Conservation (phyloP, 2,113 vertebrate species). For the Notothenia rossii region DNA sequence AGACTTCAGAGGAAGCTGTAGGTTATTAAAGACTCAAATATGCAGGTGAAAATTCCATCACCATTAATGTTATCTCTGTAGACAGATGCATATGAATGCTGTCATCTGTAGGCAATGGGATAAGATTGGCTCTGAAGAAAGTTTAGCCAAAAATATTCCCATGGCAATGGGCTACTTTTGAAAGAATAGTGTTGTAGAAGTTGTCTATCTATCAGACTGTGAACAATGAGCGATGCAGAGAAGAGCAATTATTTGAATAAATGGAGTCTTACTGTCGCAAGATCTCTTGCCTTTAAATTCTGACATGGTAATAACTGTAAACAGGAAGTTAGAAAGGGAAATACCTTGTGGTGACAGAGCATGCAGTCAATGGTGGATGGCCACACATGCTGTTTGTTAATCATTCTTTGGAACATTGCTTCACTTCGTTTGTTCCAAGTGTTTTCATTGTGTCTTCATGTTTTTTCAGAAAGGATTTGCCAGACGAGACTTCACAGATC, state of each 20-base stretch:
- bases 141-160: too few species aligned
- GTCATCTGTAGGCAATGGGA: too few species aligned
- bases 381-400: not conserved
- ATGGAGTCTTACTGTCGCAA: too few species aligned
- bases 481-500: constrained; percentile 78
- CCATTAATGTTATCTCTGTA: not conserved
- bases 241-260: too few species aligned
- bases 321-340: not conserved
- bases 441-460: constrained; percentile 13
- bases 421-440: not conserved
- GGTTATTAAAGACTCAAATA: not conserved
- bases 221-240: too few species aligned
- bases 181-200: too few species aligned
- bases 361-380: too few species aligned
- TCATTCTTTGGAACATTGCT: not conserved
- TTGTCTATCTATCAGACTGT: too few species aligned
- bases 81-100: too few species aligned
- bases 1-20: not conserved
- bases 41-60: not conserved
- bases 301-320: not conserved
- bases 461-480: constrained; percentile 83
- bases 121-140: too few species aligned
- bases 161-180: too few species aligned
- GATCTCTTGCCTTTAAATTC: too few species aligned
- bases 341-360: not conserved